Percentiles rank a stretch among this genome's conserved stretches.
Evolutionary conservation across 2,888 invertebrate genomes (phyloP).

Genomic region (Drosophila parthenogenetica): DNA sequence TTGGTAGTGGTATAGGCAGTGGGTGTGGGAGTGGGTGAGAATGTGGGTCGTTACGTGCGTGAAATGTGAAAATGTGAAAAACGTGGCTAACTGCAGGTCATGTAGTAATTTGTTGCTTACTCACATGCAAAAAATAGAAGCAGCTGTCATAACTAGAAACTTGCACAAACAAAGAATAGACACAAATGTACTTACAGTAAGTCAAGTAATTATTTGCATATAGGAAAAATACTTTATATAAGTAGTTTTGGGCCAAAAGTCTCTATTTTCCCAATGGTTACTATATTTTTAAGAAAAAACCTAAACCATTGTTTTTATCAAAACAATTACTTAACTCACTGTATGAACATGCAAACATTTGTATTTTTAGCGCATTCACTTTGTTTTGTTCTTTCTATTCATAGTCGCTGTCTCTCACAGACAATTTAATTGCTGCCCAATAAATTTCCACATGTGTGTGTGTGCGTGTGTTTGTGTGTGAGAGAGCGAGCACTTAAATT

Average conservation of each 20-base stretch:
- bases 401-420: slow-evolving; percentile 25
- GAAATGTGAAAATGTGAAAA: slow-evolving; percentile 53
- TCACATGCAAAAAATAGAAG: slow-evolving; percentile 49
- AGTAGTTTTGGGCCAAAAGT: too few relatives aligned
- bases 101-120: slow-evolving; percentile 14
- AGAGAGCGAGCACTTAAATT: slow-evolving; percentile 34
- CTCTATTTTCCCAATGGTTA: background rate
- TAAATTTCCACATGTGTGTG: slow-evolving; percentile 16
- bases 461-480: slow-evolving; percentile 1
- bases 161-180: slow-evolving; percentile 8
- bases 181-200: background rate
- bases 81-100: slow-evolving; percentile 57
- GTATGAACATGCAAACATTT: background rate
- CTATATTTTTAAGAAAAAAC: too few relatives aligned
- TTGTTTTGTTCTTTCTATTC: slow-evolving; percentile 38
- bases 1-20: slow-evolving; percentile 29
- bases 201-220: background rate
- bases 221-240: background rate
- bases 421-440: slow-evolving; percentile 44
- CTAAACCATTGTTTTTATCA: background rate
- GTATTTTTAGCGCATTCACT: slow-evolving; percentile 28
- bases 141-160: slow-evolving; percentile 33
- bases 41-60: slow-evolving; percentile 59
- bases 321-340: slow-evolving; percentile 1
- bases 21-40: slow-evolving; percentile 34